Conservation (phyloP, 2,797 vertebrate species). For the Propithecus perrieri region DNA sequence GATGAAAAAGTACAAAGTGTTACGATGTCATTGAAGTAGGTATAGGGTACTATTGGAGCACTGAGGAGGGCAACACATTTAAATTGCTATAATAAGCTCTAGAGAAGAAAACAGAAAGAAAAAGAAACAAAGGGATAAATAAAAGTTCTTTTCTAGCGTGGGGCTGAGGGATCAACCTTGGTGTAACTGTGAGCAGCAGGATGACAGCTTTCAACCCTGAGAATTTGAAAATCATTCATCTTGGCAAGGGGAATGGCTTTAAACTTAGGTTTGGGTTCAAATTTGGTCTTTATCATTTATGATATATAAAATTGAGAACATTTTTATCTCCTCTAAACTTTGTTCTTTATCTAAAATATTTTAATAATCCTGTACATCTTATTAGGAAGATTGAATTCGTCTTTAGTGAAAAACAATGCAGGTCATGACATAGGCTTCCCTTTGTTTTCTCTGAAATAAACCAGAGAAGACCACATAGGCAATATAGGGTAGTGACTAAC, state of each 20-base stretch:
- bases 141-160: neutral
- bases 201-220: slow-evolving; percentile 1
- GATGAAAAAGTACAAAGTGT: neutral
- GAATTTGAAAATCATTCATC: neutral
- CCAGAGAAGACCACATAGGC: neutral
- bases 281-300: neutral
- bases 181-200: neutral
- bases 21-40: neutral
- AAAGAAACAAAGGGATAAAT: neutral
- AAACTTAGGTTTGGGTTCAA: neutral
- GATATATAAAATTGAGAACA: neutral
- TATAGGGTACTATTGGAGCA: neutral
- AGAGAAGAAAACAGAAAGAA: neutral
- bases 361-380: neutral
- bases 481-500: neutral
- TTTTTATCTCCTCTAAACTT: neutral
- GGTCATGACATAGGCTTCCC: neutral
- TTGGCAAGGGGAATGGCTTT: slow-evolving; percentile 4
- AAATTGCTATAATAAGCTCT: neutral
- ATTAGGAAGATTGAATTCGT: neutral
- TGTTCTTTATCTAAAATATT: neutral
- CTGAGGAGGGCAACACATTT: neutral
- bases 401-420: neutral
- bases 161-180: neutral
- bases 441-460: neutral